These are phyloP conservation scores for Caerostris extrusa DNA, from an alignment of 1,140 invertebrate species.

Conservation along the genomic window DNA sequence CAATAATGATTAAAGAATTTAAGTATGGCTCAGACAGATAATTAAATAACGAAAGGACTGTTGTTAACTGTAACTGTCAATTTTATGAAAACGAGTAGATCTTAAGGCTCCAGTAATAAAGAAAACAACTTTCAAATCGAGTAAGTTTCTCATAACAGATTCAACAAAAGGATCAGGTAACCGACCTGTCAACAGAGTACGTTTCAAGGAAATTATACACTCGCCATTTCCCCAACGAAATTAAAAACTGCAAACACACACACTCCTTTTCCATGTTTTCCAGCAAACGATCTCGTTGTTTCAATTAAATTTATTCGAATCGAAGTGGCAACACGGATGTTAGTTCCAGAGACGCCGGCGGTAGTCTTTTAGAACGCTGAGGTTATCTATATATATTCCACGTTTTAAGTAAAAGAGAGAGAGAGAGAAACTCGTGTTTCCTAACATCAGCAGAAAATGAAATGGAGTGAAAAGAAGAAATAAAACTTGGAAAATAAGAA, in stretches of 20 bases:
- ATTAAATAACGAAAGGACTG: no score
- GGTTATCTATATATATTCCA: conserved; percentile 12
- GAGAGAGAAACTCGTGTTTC: neutral
- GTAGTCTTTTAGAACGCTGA: conserved; percentile 13
- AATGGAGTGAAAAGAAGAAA: conserved; percentile 36
- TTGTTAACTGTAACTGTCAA: no score
- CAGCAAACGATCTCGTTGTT: conserved; percentile 33
- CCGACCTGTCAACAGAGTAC: neutral
- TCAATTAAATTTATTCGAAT: conserved; percentile 69
- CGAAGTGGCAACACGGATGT: conserved; percentile 65
- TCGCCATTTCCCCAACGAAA: neutral
- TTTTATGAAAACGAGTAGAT: no score
- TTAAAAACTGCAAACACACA: conserved; percentile 42
- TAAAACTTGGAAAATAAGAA: neutral
- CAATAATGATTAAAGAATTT: no score
- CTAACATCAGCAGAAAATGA: conserved; percentile 67
- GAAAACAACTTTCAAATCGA: neutral
- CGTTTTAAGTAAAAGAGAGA: neutral
- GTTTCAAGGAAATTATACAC: neutral
- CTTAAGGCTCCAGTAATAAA: no score
- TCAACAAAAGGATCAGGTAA: neutral
- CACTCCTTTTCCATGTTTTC: conserved; percentile 65
- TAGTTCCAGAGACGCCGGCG: conserved; percentile 18
- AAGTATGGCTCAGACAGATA: no score
- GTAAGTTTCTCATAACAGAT: neutral